phyloP scores from a whole-genome alignment of 2,113 vertebrate genomes.

The Corythornis cristatus region DNA sequence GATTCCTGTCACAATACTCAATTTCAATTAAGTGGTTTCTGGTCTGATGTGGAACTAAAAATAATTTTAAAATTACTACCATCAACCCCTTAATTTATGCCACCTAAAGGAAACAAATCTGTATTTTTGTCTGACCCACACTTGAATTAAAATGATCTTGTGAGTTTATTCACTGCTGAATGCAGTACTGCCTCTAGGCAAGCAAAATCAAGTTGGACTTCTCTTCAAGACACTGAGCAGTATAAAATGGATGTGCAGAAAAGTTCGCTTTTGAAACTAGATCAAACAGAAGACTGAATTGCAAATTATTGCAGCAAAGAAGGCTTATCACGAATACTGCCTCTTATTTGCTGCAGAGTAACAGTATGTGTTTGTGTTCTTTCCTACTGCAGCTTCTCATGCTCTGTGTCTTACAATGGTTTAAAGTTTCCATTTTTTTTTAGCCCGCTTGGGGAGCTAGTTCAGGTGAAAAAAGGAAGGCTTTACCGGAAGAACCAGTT shows the following conservation, averaged over 20 bases:
- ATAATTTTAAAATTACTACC: not conserved
- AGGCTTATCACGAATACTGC: slow-evolving; percentile 67
- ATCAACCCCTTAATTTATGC: slow-evolving; percentile 45
- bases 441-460: slow-evolving; percentile 84
- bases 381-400: slow-evolving; percentile 75
- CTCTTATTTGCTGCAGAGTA: slow-evolving; percentile 76
- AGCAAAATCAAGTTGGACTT: slow-evolving; percentile 62
- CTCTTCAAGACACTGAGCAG: slow-evolving; percentile 82
- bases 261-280: slow-evolving; percentile 57
- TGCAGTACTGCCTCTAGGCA: slow-evolving; percentile 64
- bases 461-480: slow-evolving; percentile 79
- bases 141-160: slow-evolving; percentile 73
- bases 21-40: slow-evolving; percentile 15
- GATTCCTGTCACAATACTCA: not conserved
- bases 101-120: slow-evolving; percentile 82
- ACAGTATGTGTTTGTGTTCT: slow-evolving; percentile 65
- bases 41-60: not conserved
- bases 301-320: slow-evolving; percentile 73
- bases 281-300: slow-evolving; percentile 68
- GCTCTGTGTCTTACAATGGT: slow-evolving; percentile 81
- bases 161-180: slow-evolving; percentile 69
- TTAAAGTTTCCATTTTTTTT: slow-evolving; percentile 49
- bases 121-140: slow-evolving; percentile 84
- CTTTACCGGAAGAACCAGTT: slow-evolving; percentile 83
- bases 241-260: slow-evolving; percentile 69